Conservation (phyloP, 2,888 invertebrate genomes). For the Amphipyra tragopoginis region DNA sequence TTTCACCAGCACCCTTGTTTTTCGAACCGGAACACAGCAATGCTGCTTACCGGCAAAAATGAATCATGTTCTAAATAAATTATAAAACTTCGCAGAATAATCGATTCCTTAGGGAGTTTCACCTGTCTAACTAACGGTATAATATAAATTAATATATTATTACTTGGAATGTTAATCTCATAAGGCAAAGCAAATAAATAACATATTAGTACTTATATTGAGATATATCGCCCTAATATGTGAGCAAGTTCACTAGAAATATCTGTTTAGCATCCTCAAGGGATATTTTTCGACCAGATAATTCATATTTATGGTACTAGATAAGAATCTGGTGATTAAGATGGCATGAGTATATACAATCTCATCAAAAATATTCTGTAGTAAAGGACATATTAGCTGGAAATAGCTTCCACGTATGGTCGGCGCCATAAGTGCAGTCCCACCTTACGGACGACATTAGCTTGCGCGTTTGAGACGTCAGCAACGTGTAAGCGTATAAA, state of each 20-base stretch:
- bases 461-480: too few relatives aligned
- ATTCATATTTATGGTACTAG: neutral
- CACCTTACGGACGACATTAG: too few relatives aligned
- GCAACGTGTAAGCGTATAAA: too few relatives aligned
- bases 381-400: too few relatives aligned
- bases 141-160: neutral
- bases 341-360: neutral
- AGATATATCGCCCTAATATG: conserved; percentile 7
- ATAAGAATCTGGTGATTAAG: neutral
- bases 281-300: conserved; percentile 3
- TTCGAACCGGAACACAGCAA: too few relatives aligned
- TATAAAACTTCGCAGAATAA: neutral
- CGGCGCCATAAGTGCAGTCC: too few relatives aligned
- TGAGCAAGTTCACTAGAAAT: conserved; percentile 7
- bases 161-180: conserved; percentile 8
- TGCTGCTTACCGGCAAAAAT: too few relatives aligned
- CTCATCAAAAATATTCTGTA: too few relatives aligned
- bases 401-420: too few relatives aligned
- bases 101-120: neutral
- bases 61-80: too few relatives aligned
- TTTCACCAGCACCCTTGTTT: too few relatives aligned
- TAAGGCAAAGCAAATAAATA: conserved; percentile 20
- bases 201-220: conserved; percentile 14
- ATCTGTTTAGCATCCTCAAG: conserved; percentile 1
- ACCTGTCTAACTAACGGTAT: neutral